Evolutionary conservation across 2,888 invertebrate genomes (phyloP).

Genomic region (Biston stratarius): DNA sequence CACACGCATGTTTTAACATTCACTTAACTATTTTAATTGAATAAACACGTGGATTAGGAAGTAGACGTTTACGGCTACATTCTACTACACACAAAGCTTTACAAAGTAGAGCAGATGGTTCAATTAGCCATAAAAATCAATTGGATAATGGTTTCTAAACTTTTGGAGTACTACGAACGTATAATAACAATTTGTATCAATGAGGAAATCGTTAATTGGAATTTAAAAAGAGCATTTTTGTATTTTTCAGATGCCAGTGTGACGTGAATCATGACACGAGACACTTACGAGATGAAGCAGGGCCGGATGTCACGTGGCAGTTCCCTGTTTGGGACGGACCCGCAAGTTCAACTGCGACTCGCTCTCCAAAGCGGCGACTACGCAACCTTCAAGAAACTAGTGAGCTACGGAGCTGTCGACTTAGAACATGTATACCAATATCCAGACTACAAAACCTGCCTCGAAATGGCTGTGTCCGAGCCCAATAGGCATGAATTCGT

Average conservation of each 20-base stretch:
- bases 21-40: conserved; percentile 67
- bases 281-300: conserved; percentile 81
- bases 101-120: conserved; percentile 59
- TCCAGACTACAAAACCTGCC: conserved; percentile 86
- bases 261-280: conserved; percentile 72
- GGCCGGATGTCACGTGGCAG: conserved; percentile 73
- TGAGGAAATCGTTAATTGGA: conserved; percentile 62
- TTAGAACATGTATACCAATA: conserved; percentile 85
- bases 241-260: conserved; percentile 80
- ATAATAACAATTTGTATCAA: conserved; percentile 64
- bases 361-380: conserved; percentile 84
- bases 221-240: conserved; percentile 45
- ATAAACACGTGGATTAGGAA: conserved; percentile 61
- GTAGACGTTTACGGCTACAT: conserved; percentile 38
- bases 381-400: conserved; percentile 81
- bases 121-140: conserved; percentile 62
- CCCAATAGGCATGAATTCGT: conserved; percentile 84
- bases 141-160: conserved; percentile 63
- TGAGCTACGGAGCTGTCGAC: conserved; percentile 79
- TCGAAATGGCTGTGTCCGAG: conserved; percentile 86
- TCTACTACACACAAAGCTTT: conserved; percentile 34
- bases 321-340: conserved; percentile 79
- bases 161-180: conserved; percentile 60
- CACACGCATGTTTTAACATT: conserved; percentile 68
- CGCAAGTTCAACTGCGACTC: conserved; percentile 80